These are phyloP conservation scores for Microcebus murinus DNA, from an alignment of 2,113 vertebrate species.

Conservation along the genomic window DNA sequence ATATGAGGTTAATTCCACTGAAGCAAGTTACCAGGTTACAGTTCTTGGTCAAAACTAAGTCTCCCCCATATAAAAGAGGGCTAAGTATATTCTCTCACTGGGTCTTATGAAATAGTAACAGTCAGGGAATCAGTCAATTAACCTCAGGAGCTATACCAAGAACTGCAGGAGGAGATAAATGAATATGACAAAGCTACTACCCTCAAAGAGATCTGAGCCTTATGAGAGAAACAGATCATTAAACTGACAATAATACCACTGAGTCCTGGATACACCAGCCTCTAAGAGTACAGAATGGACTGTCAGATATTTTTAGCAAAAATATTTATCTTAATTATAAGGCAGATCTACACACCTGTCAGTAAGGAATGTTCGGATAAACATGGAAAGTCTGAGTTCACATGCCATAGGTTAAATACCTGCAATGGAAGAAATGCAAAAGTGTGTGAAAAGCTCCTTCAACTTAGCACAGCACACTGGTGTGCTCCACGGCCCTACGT, in stretches of 20 bases:
- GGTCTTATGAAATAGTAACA: neutral
- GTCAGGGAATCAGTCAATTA: neutral
- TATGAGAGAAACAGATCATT: neutral
- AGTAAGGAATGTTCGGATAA: neutral
- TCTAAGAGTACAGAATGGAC: neutral
- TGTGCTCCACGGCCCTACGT: accelerated
- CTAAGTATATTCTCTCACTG: neutral
- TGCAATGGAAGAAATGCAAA: neutral
- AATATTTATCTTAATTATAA: slow-evolving; percentile 38
- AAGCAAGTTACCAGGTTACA: neutral
- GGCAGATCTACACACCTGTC: neutral
- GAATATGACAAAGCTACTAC: neutral
- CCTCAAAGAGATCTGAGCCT: neutral
- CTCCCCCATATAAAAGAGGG: neutral
- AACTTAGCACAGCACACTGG: accelerated
- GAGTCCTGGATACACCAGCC: neutral
- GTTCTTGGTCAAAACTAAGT: neutral
- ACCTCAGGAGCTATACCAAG: accelerated
- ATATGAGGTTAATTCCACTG: neutral
- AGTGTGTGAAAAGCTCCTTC: neutral
- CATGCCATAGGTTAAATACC: neutral
- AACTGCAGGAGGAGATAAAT: neutral
- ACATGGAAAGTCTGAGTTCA: neutral
- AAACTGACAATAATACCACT: neutral
- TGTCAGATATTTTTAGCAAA: neutral